These are phyloP conservation scores for Stratiomys singularior DNA, from an alignment of 2,888 invertebrate species.

Conservation along the genomic window DNA sequence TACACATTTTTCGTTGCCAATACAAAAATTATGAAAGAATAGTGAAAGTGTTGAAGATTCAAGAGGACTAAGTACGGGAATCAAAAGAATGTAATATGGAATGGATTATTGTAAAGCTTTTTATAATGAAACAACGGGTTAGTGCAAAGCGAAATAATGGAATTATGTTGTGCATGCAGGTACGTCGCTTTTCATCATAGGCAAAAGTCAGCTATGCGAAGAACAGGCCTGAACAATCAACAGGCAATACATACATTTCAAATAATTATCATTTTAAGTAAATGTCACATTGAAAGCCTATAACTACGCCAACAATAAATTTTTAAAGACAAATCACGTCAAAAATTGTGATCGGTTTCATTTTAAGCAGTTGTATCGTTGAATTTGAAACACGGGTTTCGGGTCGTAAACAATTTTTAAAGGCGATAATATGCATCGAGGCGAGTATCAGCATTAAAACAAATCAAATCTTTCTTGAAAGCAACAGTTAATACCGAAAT, in stretches of 20 bases:
- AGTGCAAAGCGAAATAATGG: neutral
- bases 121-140: slow-evolving; percentile 23
- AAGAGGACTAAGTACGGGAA: slow-evolving; percentile 7
- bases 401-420: no score
- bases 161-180: slow-evolving; percentile 2
- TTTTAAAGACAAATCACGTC: neutral
- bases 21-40: neutral
- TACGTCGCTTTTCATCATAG: neutral
- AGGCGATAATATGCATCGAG: no score
- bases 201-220: no score
- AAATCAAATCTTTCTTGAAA: no score
- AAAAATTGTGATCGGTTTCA: slow-evolving; percentile 1
- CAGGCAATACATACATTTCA: no score
- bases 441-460: no score
- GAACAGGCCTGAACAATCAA: no score
- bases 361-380: neutral
- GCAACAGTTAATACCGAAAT: no score
- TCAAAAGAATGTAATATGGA: neutral
- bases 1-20: slow-evolving; percentile 3
- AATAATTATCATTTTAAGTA: neutral
- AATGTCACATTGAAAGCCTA: neutral
- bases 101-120: slow-evolving; percentile 15
- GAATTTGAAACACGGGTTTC: no score
- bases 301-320: neutral
- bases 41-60: slow-evolving; percentile 6